Evolutionary conservation across 37 sponge, comb jelly and placozoan genomes (phyloP).

Genomic region (Haliclona indistincta): DNA sequence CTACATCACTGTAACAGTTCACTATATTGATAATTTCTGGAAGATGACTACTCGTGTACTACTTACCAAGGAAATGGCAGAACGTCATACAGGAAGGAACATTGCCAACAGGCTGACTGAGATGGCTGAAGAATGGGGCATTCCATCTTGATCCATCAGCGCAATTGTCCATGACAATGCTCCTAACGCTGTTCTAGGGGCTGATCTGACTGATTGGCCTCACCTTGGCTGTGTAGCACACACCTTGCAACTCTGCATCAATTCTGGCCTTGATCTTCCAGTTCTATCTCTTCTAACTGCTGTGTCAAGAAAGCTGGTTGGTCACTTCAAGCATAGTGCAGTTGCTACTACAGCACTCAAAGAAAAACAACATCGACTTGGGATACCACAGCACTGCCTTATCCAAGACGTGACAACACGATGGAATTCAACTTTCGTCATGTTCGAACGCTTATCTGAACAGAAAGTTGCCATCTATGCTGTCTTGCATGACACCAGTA

Average conservation of each 20-base stretch:
- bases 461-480: conserved; percentile 18
- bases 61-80: conserved; percentile 31
- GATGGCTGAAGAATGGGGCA: conserved; percentile 7
- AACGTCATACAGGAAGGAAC: conserved; percentile 28
- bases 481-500: conserved; percentile 4
- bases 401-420: conserved; percentile 31
- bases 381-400: conserved; percentile 20
- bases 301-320: conserved; percentile 16
- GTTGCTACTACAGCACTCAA: conserved; percentile 29
- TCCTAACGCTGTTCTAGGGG: conserved; percentile 6
- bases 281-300: background rate
- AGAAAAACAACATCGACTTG: conserved; percentile 21
- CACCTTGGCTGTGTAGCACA: conserved; percentile 3
- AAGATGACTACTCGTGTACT: conserved; percentile 13
- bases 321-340: conserved; percentile 39
- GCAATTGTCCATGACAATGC: conserved; percentile 35
- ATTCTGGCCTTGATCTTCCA: background rate
- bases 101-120: conserved; percentile 30
- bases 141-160: background rate
- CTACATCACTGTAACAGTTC: conserved; percentile 28
- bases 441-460: conserved; percentile 11
- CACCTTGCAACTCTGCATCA: conserved; percentile 10
- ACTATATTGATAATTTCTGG: conserved; percentile 23
- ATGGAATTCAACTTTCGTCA: conserved; percentile 41
- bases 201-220: conserved; percentile 17